Evolutionary conservation across 2,888 invertebrate genomes (phyloP).

Genomic region (Eupeodes latifasciatus): DNA sequence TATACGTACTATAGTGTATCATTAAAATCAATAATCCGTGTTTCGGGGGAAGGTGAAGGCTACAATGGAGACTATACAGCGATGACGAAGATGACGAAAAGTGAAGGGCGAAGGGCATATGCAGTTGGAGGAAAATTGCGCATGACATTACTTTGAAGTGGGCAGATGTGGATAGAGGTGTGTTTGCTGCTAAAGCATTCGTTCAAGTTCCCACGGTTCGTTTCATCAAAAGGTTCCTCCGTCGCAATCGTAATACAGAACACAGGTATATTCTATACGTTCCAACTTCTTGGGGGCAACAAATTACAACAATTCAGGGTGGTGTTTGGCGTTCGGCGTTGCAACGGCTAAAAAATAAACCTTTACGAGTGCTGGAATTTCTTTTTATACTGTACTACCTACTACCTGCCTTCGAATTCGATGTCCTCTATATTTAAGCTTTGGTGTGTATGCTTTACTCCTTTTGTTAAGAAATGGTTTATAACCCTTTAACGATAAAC

Average conservation of each 20-base stretch:
- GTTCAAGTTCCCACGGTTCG: conserved; percentile 69
- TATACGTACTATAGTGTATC: conserved; percentile 48
- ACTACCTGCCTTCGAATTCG: conserved; percentile 15
- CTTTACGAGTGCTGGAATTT: conserved; percentile 62
- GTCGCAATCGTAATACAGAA: not conserved
- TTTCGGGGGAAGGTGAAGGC: not conserved
- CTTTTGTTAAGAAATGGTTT: conserved; percentile 60
- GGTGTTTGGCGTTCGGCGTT: conserved; percentile 26
- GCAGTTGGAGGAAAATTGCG: conserved; percentile 57
- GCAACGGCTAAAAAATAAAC: conserved; percentile 52
- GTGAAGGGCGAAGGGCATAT: conserved; percentile 7
- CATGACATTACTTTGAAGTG: conserved; percentile 65
- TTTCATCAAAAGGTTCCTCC: conserved; percentile 16
- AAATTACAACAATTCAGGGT: conserved; percentile 53
- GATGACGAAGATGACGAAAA: not conserved
- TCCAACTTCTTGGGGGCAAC: conserved; percentile 39
- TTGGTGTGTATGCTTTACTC: conserved; percentile 30
- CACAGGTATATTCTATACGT: conserved; percentile 51
- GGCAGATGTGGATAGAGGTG: conserved; percentile 18
- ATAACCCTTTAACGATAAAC: conserved; percentile 67
- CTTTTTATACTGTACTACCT: not conserved
- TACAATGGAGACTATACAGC: not conserved
- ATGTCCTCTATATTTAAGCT: conserved; percentile 44
- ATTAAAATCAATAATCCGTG: conserved; percentile 74
- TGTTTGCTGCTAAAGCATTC: conserved; percentile 51